phyloP scores from a whole-genome alignment of 2,797 vertebrate species.

The Chiropotes sagulatus region DNA sequence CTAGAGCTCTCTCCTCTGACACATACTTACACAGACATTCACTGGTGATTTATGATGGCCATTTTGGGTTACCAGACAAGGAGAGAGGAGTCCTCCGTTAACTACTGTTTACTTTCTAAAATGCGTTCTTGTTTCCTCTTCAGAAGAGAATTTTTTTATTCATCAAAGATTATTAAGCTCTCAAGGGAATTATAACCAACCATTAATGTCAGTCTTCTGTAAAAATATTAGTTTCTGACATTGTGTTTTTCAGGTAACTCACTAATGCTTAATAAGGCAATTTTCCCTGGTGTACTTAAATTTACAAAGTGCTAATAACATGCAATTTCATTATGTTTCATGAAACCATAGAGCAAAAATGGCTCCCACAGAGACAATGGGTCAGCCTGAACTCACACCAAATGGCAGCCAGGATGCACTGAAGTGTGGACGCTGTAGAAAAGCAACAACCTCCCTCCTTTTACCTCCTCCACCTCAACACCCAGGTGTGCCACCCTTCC shows the following conservation, averaged over 20 bases:
- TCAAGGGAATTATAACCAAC: conserved; percentile 51
- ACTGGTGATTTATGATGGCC: conserved; percentile 3
- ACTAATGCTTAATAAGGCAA: conserved; percentile 33
- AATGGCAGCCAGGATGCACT: neutral
- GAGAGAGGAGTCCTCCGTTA: neutral
- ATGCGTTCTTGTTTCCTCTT: conserved; percentile 48
- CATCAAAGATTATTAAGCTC: conserved; percentile 57
- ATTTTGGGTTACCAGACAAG: neutral
- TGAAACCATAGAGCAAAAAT: conserved; percentile 7
- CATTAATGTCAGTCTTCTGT: conserved; percentile 59
- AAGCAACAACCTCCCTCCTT: neutral
- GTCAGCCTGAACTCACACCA: neutral
- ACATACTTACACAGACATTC: neutral
- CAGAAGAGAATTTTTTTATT: conserved; percentile 52
- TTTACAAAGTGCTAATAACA: conserved; percentile 57
- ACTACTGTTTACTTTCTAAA: conserved; percentile 21
- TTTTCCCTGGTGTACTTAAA: conserved; percentile 30
- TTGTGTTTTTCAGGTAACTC: conserved; percentile 57
- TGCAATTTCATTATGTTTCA: conserved; percentile 27
- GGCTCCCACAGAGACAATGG: neutral
- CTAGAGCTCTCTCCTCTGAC: neutral
- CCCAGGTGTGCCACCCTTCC: too few species aligned
- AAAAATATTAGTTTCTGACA: conserved; percentile 38
- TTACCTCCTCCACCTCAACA: neutral
- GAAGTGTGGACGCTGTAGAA: neutral